Base-by-base conservation (phyloP, 1,140 invertebrate genomes). In the Neocloeon triangulifer region DNA sequence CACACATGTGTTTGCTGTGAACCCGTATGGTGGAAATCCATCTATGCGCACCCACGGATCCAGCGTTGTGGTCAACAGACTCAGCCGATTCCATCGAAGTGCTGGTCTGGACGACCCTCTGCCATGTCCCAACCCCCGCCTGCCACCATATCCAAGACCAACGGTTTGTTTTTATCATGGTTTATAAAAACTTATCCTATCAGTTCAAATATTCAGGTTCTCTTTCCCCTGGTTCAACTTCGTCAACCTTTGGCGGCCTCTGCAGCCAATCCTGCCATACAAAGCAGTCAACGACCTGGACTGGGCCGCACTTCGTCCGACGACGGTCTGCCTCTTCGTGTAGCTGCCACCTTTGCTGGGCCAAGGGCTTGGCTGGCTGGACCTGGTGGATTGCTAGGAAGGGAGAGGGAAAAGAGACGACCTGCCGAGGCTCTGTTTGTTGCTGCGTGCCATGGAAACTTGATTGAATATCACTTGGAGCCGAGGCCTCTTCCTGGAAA, bases 1-100 rank as follows among this genome's bases (percentile, higher is more conserved):
- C 2, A 94, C 89, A 12, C 94, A 98, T 51, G 73, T 97, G 26
- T 97, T 96, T 59, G 86, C 92, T 1, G 73, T 97, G 7, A 89
- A 84, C 15, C 81, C 89, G n/a, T 97, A 96, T 50, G 94, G 92
- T 38, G 94, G 88, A 36, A 62, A 73, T 32, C 69, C 85, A 28
- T 84, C 76, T 34, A 69, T 88, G 17, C 64, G 92, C 36, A 97
- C 92, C 6, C 92, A 98, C 55, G 78, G 79, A 21, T 78, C 77
- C 19, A 66, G 78, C 32, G 73, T 86, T 49, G 86, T 97, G 39
- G 91, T 96, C 10, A 97, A 97, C 57, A 70, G 79, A 42, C 62
- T 89, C 40, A 95, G 88, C 39, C 15, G 89, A 42, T 97, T 95
- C 58, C 88, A 96, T 49, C 69, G 84, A 42, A 94, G 85, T 43